These are phyloP conservation scores for Epirrita christyi DNA, from an alignment of 2,888 invertebrate genomes.

Conservation along the genomic window DNA sequence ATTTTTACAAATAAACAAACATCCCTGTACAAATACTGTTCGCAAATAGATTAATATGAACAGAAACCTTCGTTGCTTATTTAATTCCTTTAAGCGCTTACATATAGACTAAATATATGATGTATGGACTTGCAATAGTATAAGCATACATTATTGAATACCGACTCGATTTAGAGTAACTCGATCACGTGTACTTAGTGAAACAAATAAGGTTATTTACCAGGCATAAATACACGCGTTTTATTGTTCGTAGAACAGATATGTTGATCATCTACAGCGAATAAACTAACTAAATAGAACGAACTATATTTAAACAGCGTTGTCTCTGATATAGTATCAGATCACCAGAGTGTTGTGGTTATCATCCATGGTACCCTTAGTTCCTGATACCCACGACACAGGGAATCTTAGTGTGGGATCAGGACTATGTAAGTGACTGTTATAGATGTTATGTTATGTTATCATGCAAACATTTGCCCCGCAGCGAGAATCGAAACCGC, in stretches of 20 bases:
- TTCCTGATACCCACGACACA: too few relatives aligned
- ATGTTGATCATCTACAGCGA: conserved; percentile 20
- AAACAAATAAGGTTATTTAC: conserved; percentile 24
- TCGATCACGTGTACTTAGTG: conserved; percentile 26
- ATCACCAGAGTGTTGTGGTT: too few relatives aligned
- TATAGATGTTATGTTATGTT: too few relatives aligned
- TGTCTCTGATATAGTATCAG: too few relatives aligned
- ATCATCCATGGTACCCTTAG: too few relatives aligned
- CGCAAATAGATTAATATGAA: background rate
- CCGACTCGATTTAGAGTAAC: conserved; percentile 21
- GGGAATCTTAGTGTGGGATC: too few relatives aligned
- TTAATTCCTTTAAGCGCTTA: background rate
- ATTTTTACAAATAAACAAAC: background rate
- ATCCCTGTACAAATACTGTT: background rate
- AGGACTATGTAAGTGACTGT: too few relatives aligned
- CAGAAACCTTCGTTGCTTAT: background rate
- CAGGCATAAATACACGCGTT: conserved; percentile 14
- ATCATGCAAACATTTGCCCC: too few relatives aligned
- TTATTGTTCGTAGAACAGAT: background rate
- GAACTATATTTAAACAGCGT: too few relatives aligned
- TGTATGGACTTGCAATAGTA: background rate
- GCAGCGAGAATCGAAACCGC: too few relatives aligned
- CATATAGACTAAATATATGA: background rate
- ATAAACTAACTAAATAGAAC: conserved; percentile 6
- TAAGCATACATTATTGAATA: conserved; percentile 14